phyloP scores from a whole-genome alignment of 2,113 vertebrate genomes.

The Entomyzon cyanotis region DNA sequence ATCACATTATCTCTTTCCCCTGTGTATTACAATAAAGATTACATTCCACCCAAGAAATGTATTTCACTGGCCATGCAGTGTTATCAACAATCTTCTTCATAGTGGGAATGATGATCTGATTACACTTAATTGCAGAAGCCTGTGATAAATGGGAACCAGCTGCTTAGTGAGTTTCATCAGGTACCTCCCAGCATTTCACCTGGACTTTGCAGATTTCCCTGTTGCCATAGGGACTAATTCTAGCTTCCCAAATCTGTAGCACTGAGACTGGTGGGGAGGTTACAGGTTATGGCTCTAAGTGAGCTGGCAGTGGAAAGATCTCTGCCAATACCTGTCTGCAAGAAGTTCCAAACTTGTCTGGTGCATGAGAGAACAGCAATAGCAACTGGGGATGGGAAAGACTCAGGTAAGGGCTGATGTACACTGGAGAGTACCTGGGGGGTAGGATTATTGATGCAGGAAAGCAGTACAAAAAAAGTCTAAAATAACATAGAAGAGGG shows the following conservation, averaged over 20 bases:
- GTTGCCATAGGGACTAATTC: conserved; percentile 46
- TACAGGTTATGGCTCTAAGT: not conserved
- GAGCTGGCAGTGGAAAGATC: not conserved
- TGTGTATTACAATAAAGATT: not conserved
- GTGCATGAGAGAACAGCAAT: not conserved
- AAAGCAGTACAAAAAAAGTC: not conserved
- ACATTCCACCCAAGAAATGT: not conserved
- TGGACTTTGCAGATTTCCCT: not conserved
- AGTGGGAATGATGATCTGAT: not conserved
- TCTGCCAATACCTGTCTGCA: not conserved
- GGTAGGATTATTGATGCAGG: not conserved
- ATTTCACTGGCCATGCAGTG: not conserved
- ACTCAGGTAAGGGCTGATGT: not conserved
- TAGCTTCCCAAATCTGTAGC: not conserved
- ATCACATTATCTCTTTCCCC: not conserved
- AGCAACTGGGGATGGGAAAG: not conserved
- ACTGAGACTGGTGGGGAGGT: not conserved
- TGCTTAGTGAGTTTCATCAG: not conserved
- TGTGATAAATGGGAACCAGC: not conserved
- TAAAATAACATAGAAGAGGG: not conserved
- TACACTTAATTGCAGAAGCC: not conserved
- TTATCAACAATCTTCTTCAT: not conserved
- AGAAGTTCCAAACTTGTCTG: not conserved
- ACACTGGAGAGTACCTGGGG: not conserved
- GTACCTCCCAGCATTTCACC: not conserved